phyloP scores from a whole-genome alignment of 2,888 invertebrate species.

The Gisinianus flammeolus region DNA sequence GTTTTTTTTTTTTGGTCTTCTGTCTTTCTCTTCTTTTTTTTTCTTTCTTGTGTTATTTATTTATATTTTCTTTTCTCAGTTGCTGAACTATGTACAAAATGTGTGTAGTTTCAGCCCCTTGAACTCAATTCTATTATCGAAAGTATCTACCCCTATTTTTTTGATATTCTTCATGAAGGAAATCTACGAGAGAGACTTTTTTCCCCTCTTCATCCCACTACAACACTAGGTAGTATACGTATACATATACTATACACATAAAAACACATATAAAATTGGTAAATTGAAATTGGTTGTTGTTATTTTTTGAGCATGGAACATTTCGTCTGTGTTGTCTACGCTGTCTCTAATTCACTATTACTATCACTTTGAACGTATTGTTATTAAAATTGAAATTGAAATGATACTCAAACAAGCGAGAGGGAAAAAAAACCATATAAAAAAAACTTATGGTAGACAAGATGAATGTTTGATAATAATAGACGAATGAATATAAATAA shows the following conservation, averaged over 20 bases:
- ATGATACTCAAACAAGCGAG: neutral
- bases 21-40: conserved; percentile 3
- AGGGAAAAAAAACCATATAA: neutral
- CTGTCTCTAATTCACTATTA: no score
- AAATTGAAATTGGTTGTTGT: no score
- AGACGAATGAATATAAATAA: conserved; percentile 12
- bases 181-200: no score
- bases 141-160: neutral
- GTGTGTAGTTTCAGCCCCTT: conserved; percentile 5
- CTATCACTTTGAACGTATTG: no score
- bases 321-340: neutral
- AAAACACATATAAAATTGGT: no score
- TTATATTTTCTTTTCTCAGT: neutral
- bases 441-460: neutral
- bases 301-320: neutral
- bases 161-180: no score
- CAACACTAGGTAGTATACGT: no score
- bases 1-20: neutral
- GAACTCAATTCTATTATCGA: neutral
- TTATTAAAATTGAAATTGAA: no score
- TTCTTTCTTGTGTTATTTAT: neutral
- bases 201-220: neutral
- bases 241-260: no score
- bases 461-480: conserved; percentile 23
- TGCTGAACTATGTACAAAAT: neutral